Evolutionary conservation across 2,888 invertebrate genomes (phyloP).

Genomic region (Cybosia mesomella): DNA sequence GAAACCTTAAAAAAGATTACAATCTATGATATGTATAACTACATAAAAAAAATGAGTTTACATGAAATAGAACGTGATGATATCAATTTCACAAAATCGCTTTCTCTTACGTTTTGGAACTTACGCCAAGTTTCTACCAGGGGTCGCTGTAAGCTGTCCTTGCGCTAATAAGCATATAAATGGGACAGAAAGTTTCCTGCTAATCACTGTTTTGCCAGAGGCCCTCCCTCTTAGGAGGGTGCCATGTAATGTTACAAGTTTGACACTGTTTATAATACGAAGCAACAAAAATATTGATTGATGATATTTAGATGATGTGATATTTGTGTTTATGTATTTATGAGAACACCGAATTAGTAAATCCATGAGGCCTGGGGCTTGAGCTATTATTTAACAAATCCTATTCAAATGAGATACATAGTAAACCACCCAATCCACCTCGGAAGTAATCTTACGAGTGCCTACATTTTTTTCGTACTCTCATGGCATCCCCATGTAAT

Average conservation of each 20-base stretch:
- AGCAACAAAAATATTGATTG: conserved; percentile 7
- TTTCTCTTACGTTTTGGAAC: conserved; percentile 35
- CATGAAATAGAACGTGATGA: too few relatives aligned
- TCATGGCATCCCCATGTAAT: too few relatives aligned
- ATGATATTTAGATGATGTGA: conserved; percentile 19
- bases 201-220: conserved; percentile 61
- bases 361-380: too few relatives aligned
- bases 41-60: too few relatives aligned
- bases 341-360: too few relatives aligned
- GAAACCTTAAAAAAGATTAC: too few relatives aligned
- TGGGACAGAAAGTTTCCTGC: conserved; percentile 56
- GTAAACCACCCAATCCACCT: too few relatives aligned
- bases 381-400: too few relatives aligned
- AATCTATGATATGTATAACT: too few relatives aligned
- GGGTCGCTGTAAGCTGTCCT: conserved; percentile 37
- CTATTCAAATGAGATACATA: too few relatives aligned
- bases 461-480: too few relatives aligned
- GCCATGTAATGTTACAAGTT: conserved; percentile 7
- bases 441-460: too few relatives aligned
- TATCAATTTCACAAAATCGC: conserved; percentile 4
- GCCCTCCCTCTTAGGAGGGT: background rate
- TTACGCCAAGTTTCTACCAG: conserved; percentile 6
- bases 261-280: conserved; percentile 7
- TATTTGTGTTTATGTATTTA: background rate
- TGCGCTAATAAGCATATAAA: conserved; percentile 77